Base-by-base conservation (phyloP, 1,140 invertebrate species). In the Aphidius gifuensis region DNA sequence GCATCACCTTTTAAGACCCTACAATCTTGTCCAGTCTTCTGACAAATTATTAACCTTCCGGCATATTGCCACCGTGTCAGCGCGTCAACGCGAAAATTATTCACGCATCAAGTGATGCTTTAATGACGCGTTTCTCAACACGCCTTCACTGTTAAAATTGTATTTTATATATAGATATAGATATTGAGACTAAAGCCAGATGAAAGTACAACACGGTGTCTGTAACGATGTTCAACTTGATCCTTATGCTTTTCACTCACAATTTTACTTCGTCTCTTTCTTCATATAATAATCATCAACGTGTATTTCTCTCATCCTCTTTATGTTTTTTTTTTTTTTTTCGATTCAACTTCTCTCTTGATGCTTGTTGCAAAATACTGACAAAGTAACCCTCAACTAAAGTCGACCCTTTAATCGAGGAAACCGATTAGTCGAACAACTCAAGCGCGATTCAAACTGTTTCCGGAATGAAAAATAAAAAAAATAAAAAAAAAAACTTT, bases 41-140 rank as follows among this genome's bases (percentile, higher is more conserved):
- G 53, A 62, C 65, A 66, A 66, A 66, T 63, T 66, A 66, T 66
- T 66, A 66, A 66, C 58, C 65, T 66, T 66, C 65, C 61, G 65
- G 61, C 50, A 32, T 32, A 32, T 43, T 63, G n/a, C 51, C 58
- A 48, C 44, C 43, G 21, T 49, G 54, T 16, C 42, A 50, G 45
- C 61, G 61, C 61, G 58, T 66, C 58, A 66, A 53, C 65, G 58
- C 56, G 51, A 61, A 66, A 66, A 66, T 66, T 66, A 66, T 66
- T 66, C 61, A 66, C 65, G 65, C 60, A 47, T 58, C 61, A 66
- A 58, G 58, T 61, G 58, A 58, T 56, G 61, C 53, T 63, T 61
- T 66, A 66, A 66, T 66, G 65, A 63, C 61, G 53, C 61, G 40
- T 58, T 57, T 55, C 59, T 47, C 49, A 42, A n/a, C 53, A 11